Evolutionary conservation across 2,797 vertebrate species (phyloP).

Genomic region (Periophthalmus magnuspinnatus): DNA sequence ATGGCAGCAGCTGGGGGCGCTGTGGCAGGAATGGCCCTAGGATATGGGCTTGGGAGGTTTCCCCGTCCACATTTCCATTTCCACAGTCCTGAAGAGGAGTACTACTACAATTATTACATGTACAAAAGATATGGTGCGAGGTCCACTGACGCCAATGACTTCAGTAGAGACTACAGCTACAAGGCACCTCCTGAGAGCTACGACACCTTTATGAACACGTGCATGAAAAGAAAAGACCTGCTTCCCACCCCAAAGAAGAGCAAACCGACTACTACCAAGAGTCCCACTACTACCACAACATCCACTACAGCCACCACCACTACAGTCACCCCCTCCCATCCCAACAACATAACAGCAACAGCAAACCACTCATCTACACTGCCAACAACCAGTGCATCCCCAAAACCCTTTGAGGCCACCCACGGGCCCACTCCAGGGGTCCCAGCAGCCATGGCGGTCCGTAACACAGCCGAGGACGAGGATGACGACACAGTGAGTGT

Average conservation of each 20-base stretch:
- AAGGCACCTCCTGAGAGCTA: constrained; percentile 36
- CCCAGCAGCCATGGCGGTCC: background rate
- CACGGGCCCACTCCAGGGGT: constrained; percentile 13
- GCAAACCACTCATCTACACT: background rate
- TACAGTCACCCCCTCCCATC: background rate
- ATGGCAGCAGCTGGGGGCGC: constrained; percentile 67
- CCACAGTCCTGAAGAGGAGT: constrained; percentile 60
- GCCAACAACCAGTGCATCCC: background rate
- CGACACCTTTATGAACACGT: constrained; percentile 60
- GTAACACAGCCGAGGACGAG: constrained; percentile 11
- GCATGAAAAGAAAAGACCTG: constrained; percentile 63
- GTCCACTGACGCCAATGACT: constrained; percentile 60
- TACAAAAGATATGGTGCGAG: constrained; percentile 55
- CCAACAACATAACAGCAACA: constrained; percentile 16
- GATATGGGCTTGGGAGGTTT: constrained; percentile 72
- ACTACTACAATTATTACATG: constrained; percentile 77
- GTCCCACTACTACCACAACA: background rate
- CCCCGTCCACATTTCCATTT: constrained; percentile 65
- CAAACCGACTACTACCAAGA: background rate
- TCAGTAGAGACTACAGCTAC: constrained; percentile 59
- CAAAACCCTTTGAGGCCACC: background rate
- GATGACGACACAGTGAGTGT: constrained; percentile 67
- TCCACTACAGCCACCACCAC: background rate
- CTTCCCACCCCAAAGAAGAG: constrained; percentile 38
- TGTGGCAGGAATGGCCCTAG: constrained; percentile 71